phyloP scores from a whole-genome alignment of 1,140 invertebrate species.

The Lordiphosa clarofinis region DNA sequence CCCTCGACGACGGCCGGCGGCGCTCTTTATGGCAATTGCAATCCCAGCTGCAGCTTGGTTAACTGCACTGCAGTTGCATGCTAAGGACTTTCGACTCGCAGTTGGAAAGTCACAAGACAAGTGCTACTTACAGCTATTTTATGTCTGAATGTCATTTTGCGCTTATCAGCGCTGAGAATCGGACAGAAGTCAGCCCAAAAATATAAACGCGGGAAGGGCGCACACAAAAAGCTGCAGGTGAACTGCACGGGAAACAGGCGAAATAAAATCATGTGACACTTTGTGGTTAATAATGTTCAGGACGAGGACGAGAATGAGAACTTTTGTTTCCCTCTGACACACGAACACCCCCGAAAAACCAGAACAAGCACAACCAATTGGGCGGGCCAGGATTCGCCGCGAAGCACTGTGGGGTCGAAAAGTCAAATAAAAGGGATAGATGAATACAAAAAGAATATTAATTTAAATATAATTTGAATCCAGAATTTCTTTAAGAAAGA shows the following conservation, averaged over 20 bases:
- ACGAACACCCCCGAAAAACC: constrained; percentile 34
- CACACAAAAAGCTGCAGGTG: constrained; percentile 61
- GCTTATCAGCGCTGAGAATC: constrained; percentile 68
- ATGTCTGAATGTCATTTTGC: constrained; percentile 69
- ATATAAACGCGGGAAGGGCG: constrained; percentile 11
- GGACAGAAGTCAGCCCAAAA: constrained; percentile 62
- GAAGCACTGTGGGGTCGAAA: too few species aligned
- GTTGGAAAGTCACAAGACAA: constrained; percentile 51
- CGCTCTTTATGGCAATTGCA: constrained; percentile 73
- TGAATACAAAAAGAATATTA: too few species aligned
- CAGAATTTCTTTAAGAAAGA: too few species aligned
- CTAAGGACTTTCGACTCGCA: constrained; percentile 27
- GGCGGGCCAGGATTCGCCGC: constrained; percentile 1
- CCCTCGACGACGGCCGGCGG: constrained; percentile 53
- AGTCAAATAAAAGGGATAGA: too few species aligned
- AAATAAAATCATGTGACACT: constrained; percentile 78
- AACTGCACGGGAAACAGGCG: constrained; percentile 51
- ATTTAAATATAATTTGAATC: too few species aligned
- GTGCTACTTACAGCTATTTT: constrained; percentile 73
- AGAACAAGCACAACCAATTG: constrained; percentile 41
- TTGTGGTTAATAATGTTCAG: constrained; percentile 73
- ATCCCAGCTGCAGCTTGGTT: constrained; percentile 67
- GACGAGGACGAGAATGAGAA: constrained; percentile 27
- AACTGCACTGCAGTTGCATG: constrained; percentile 58
- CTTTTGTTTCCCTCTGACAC: constrained; percentile 27